phyloP scores from a whole-genome alignment of 1,140 invertebrate genomes.

The Elymnias hypermnestra region DNA sequence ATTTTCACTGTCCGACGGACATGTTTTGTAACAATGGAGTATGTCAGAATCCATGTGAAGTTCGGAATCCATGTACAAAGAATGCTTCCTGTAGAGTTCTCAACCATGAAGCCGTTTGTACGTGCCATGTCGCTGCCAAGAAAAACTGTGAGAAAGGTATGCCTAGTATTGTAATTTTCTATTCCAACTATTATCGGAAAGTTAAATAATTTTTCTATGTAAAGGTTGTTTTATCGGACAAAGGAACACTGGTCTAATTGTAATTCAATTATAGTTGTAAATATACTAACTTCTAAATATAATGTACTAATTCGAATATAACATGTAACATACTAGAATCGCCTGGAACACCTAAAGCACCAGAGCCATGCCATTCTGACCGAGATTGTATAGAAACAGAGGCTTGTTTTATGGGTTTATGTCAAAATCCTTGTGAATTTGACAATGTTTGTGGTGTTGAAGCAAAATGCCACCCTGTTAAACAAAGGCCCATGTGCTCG shows the following conservation, averaged over 20 bases:
- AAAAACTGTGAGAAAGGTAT: constrained; percentile 74
- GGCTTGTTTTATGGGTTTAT: constrained; percentile 84
- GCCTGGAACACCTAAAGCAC: constrained; percentile 80
- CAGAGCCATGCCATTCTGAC: constrained; percentile 83
- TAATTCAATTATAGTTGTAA: constrained; percentile 36
- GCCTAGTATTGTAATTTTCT: constrained; percentile 35
- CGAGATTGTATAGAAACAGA: constrained; percentile 84
- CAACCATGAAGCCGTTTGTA: constrained; percentile 83
- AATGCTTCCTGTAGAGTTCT: constrained; percentile 82
- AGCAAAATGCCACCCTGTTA: constrained; percentile 84
- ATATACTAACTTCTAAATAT: constrained; percentile 35
- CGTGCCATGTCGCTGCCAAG: constrained; percentile 74
- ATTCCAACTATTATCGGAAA: too few relatives aligned
- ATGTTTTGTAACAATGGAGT: constrained; percentile 81
- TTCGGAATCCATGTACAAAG: constrained; percentile 80
- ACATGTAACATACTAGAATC: constrained; percentile 78
- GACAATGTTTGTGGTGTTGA: constrained; percentile 82
- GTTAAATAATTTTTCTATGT: constrained; percentile 1
- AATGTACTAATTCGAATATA: constrained; percentile 67
- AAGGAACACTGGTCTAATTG: constrained; percentile 37
- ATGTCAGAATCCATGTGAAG: constrained; percentile 84
- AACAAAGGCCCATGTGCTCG: constrained; percentile 86
- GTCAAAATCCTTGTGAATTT: constrained; percentile 85
- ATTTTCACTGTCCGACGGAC: constrained; percentile 81
- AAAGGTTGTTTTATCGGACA: constrained; percentile 66